Base-by-base conservation (phyloP, 2,888 invertebrate genomes). In the Bedellia somnulentella region DNA sequence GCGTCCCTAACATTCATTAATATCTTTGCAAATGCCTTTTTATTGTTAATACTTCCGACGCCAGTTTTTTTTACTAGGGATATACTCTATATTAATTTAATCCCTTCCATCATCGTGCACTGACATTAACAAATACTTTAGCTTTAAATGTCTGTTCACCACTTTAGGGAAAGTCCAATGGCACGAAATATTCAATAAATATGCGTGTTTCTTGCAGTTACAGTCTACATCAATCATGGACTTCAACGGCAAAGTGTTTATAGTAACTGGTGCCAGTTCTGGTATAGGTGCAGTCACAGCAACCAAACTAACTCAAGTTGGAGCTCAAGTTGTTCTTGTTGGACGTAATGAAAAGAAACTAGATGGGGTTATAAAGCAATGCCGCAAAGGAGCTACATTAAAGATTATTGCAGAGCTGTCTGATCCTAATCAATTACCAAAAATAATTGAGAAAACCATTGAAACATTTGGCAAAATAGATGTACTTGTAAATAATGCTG, bases 401-500 rank as follows among this genome's bases (percentile, higher is more conserved):
- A 6, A 16, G 5, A 21, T 29, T n/a, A 21, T n/a, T n/a, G 22
- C 29, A 12, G 29, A 29, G 13, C 15, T 29, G 4, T 15, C 16
- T 22, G 22, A 29, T 6, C 22, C 21, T 9, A 16, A 21, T 3
- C 22, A 29, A 1, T 9, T 21, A n/a, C 5, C 21, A n/a, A 29
- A 13, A 5, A 12, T 29, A 3, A 15, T 29, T 9, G n/a, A 22
- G n/a, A 15, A 29, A 4, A 29, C 29, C 15, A 11, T 29, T 8
- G 14, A 14, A 6, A 18, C 9, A 11, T 29, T 10, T n/a, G 29
- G 27, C 8, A 27, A 29, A 47, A 54, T 89, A 4, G 85, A 89
- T 63, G 77, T 87, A 25, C 52, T 88, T 24, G 68, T 89, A 1
- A 89, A 92, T 52, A 88, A 85, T 63, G 91, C 91, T 18, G 39